A percentile compares a stretch with the other conserved stretches of the same genome.
These are phyloP conservation scores for Sebastes minor DNA, from an alignment of 2,797 vertebrate genomes.

Conservation along the genomic window DNA sequence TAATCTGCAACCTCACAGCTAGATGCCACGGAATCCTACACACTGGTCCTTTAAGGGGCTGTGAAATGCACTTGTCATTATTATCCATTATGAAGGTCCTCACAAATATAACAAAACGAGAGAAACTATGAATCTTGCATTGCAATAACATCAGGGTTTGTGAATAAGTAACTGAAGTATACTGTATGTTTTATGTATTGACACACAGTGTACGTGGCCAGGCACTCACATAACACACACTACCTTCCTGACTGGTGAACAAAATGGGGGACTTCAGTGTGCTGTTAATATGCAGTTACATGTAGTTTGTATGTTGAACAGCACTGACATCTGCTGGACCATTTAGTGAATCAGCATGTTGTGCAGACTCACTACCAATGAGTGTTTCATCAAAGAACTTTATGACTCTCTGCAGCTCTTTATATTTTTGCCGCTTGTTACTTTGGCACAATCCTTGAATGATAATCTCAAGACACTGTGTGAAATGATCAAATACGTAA, in stretches of 20 bases:
- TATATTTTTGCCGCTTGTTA: not conserved
- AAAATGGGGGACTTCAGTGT: slow-evolving; percentile 55
- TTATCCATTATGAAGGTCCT: not conserved
- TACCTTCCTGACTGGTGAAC: slow-evolving; percentile 15
- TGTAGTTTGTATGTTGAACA: slow-evolving; percentile 19
- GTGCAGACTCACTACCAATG: not conserved
- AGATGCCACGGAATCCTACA: not conserved
- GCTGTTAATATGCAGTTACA: not conserved
- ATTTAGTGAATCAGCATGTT: not conserved
- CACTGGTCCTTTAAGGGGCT: not conserved
- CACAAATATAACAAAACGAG: not conserved
- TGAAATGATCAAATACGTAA: not conserved
- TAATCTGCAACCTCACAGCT: not conserved
- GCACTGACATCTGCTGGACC: slow-evolving; percentile 71
- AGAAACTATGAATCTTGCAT: not conserved
- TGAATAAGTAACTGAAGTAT: not conserved
- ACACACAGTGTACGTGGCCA: not conserved
- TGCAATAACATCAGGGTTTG: not conserved
- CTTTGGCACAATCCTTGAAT: not conserved
- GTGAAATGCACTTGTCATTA: not conserved
- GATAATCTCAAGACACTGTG: not conserved
- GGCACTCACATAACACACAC: not conserved
- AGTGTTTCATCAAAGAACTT: not conserved
- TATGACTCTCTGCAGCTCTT: not conserved
- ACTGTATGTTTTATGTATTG: not conserved